Conservation (phyloP, 2,797 vertebrate species). For the Enteromius treurensis region DNA sequence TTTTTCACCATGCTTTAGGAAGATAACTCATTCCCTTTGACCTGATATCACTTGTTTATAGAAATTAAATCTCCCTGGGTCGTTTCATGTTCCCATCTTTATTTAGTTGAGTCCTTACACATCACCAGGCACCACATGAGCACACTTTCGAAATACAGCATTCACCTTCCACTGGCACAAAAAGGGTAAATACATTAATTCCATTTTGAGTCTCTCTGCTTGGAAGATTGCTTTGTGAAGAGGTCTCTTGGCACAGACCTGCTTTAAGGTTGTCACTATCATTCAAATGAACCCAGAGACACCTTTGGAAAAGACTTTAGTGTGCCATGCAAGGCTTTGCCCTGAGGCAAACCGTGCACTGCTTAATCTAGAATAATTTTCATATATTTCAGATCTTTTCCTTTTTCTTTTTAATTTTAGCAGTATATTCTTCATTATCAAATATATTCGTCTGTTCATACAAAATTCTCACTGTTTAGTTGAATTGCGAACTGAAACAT, state of each 20-base stretch:
- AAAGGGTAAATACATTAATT: constrained; percentile 53
- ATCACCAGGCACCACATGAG: constrained; percentile 16
- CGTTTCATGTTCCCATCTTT: constrained; percentile 40
- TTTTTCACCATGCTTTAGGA: constrained; percentile 42
- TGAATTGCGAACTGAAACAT: constrained; percentile 30
- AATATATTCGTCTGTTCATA: constrained; percentile 14
- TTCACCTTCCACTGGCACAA: constrained; percentile 39
- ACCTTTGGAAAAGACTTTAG: constrained; percentile 30
- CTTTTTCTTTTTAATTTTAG: constrained; percentile 1
- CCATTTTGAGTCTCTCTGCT: constrained; percentile 44
- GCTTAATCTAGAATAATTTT: constrained; percentile 16
- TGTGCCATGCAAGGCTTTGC: constrained; percentile 12
- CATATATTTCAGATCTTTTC: not conserved
- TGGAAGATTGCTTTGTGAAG: constrained; percentile 45
- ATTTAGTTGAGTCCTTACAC: constrained; percentile 30
- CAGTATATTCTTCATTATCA: not conserved
- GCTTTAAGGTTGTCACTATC: constrained; percentile 44
- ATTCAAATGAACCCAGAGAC: constrained; percentile 41
- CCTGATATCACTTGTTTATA: constrained; percentile 49
- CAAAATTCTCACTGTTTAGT: not conserved
- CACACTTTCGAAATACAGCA: constrained; percentile 25
- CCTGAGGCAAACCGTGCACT: not conserved
- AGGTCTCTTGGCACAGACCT: constrained; percentile 41
- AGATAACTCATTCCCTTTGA: constrained; percentile 42
- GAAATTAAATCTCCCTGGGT: constrained; percentile 46